Evolutionary conservation across 1,140 invertebrate species (phyloP).

Genomic region (Macrobrachium rosenbergii): DNA sequence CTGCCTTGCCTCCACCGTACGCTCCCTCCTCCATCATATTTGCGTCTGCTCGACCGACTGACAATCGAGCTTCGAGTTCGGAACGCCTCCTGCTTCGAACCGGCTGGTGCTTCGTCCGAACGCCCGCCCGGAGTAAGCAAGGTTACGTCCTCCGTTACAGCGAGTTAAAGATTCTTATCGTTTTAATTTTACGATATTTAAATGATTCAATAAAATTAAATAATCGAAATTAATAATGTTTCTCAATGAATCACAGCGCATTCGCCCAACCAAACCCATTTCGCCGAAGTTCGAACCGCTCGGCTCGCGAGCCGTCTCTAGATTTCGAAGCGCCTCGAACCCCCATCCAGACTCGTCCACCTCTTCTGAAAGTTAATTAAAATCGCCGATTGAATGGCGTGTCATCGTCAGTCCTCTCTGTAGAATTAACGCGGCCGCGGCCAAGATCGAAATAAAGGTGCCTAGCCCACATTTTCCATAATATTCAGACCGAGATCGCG

Average conservation of each 20-base stretch:
- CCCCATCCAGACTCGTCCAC: neutral
- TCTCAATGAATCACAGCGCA: too few relatives aligned
- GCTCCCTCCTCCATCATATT: slow-evolving; percentile 85
- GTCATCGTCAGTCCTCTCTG: neutral
- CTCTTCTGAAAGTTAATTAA: slow-evolving; percentile 29
- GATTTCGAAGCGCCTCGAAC: neutral
- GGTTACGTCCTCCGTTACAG: too few relatives aligned
- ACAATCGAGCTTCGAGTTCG: neutral
- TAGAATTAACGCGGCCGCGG: neutral
- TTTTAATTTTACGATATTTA: too few relatives aligned
- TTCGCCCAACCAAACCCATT: too few relatives aligned
- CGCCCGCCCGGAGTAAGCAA: neutral
- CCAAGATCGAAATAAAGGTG: neutral
- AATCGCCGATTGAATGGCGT: neutral
- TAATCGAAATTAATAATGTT: too few relatives aligned
- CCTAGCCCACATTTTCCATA: neutral
- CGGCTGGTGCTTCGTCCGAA: neutral
- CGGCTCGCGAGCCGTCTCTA: too few relatives aligned
- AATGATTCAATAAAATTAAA: too few relatives aligned
- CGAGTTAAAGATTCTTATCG: too few relatives aligned
- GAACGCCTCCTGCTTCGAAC: neutral
- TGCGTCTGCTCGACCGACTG: slow-evolving; percentile 28
- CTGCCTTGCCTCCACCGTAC: slow-evolving; percentile 95
- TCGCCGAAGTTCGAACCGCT: too few relatives aligned
- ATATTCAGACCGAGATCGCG: neutral